These are phyloP conservation scores for Anagyrus pseudococci DNA, from an alignment of 2,888 invertebrate genomes.

Conservation along the genomic window DNA sequence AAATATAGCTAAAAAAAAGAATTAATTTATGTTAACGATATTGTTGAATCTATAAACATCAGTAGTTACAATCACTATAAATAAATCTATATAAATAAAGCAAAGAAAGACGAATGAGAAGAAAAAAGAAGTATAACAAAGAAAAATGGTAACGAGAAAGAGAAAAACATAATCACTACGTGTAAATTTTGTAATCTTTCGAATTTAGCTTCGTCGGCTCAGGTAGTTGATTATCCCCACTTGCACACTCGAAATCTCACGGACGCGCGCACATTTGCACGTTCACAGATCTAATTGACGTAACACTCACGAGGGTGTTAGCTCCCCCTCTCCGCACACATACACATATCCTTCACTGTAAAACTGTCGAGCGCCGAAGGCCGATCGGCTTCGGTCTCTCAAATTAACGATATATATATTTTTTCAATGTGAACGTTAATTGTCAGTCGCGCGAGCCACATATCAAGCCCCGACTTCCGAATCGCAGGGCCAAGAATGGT, in stretches of 20 bases:
- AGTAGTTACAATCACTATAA: too few species aligned
- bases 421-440: conserved; percentile 58
- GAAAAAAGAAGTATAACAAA: neutral
- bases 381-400: conserved; percentile 45
- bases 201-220: conserved; percentile 11
- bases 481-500: too few species aligned
- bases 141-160: conserved; percentile 14
- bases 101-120: conserved; percentile 7
- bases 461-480: too few species aligned
- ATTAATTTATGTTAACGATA: conserved; percentile 12
- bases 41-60: conserved; percentile 8
- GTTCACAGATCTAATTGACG: conserved; percentile 8
- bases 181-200: conserved; percentile 35
- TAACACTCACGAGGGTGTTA: neutral
- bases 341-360: conserved; percentile 49
- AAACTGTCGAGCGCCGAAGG: conserved; percentile 36
- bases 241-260: conserved; percentile 12
- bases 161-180: conserved; percentile 10
- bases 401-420: conserved; percentile 53
- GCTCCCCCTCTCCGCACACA: neutral
- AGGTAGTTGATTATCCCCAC: conserved; percentile 19
- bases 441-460: conserved; percentile 44
- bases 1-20: too few species aligned
- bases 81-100: neutral
- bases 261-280: neutral